phyloP scores from a whole-genome alignment of 2,797 vertebrate genomes.

The Acestrorhynchus altus region DNA sequence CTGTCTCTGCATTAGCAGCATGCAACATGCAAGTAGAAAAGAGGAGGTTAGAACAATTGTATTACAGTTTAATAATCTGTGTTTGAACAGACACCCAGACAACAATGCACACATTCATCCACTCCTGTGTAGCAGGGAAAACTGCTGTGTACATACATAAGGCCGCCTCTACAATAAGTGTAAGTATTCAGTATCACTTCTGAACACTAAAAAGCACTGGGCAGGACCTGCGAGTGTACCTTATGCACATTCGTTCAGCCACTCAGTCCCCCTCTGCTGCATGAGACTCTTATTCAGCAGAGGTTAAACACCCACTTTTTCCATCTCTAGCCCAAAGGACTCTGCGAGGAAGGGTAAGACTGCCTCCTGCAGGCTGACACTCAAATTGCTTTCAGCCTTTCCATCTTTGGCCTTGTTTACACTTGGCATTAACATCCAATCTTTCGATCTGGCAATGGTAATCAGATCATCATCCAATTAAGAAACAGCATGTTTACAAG shows the following conservation, averaged over 20 bases:
- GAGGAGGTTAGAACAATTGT: constrained; percentile 50
- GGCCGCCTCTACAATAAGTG: no score
- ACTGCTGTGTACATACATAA: neutral
- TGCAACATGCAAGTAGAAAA: constrained; percentile 97
- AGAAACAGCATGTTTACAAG: neutral
- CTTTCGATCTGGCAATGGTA: neutral
- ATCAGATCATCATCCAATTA: neutral
- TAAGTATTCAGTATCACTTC: neutral
- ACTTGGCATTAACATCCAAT: neutral
- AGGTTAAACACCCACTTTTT: neutral
- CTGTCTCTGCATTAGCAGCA: constrained; percentile 91
- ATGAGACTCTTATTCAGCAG: neutral
- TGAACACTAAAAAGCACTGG: neutral
- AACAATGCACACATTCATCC: constrained; percentile 27
- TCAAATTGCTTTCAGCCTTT: neutral
- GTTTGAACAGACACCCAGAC: constrained; percentile 31
- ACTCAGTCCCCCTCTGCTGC: neutral
- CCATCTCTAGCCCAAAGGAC: neutral
- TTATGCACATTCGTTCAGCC: no score
- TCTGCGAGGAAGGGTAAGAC: constrained; percentile 4
- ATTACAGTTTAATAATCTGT: constrained; percentile 26
- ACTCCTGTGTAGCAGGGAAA: neutral
- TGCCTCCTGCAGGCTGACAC: constrained; percentile 45
- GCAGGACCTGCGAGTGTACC: neutral
- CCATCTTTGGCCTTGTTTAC: neutral